Conservation (phyloP, 2,797 vertebrate genomes). For the Gymnothorax javanicus region DNA sequence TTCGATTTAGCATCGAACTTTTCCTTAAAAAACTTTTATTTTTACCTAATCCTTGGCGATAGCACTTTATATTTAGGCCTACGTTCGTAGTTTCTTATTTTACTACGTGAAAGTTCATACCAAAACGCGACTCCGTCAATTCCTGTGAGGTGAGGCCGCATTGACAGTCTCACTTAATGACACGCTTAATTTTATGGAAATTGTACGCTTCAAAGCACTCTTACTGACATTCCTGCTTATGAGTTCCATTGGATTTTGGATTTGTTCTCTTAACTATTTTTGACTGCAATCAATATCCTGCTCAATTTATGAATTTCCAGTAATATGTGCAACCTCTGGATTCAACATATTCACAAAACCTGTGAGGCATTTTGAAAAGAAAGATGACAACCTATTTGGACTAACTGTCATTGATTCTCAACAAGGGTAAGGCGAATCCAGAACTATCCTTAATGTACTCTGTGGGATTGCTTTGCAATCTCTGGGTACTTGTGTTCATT, state of each 20-base stretch:
- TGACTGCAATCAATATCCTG: neutral
- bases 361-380: conserved; percentile 23
- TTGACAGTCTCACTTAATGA: neutral
- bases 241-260: neutral
- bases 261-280: neutral
- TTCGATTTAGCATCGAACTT: no score
- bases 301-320: conserved; percentile 40
- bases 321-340: conserved; percentile 35
- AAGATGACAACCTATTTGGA: conserved; percentile 52
- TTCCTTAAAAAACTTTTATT: no score
- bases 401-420: conserved; percentile 51
- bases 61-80: no score
- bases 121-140: no score
- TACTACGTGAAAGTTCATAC: no score
- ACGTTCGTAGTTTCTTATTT: no score
- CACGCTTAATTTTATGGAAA: neutral
- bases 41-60: no score
- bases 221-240: neutral
- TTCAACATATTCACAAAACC: conserved; percentile 53
- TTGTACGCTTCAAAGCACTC: conserved; percentile 1
- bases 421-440: conserved; percentile 49
- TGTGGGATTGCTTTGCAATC: neutral
- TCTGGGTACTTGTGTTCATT: neutral
- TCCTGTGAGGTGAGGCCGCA: no score
- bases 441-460: no score